These are phyloP conservation scores for Romanogobio albipinnatus DNA, from an alignment of 2,113 vertebrate species.

Conservation along the genomic window DNA sequence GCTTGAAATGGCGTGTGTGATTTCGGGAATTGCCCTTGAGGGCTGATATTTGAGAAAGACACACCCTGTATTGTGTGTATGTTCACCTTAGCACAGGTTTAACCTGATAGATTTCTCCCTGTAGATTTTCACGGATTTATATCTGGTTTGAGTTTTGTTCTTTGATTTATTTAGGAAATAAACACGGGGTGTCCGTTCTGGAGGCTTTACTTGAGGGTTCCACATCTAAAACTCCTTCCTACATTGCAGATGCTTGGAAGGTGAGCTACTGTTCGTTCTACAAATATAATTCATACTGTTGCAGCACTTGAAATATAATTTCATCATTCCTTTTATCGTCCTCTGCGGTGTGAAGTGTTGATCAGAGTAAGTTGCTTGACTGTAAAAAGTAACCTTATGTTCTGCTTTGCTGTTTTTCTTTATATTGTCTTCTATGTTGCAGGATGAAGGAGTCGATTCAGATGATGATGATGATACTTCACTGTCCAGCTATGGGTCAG, in stretches of 20 bases:
- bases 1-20: not conserved
- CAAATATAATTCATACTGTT: not conserved
- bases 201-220: slow-evolving; percentile 1
- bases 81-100: not conserved
- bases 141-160: not conserved
- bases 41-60: slow-evolving; percentile 26
- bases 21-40: slow-evolving; percentile 1
- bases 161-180: slow-evolving; percentile 28
- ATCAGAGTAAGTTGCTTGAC: not conserved
- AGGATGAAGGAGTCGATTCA: slow-evolving; percentile 56
- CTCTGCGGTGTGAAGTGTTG: not conserved
- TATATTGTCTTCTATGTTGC: not conserved
- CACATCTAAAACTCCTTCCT: not conserved
- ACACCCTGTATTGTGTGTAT: slow-evolving; percentile 7
- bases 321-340: not conserved
- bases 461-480: slow-evolving; percentile 52
- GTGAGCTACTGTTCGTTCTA: slow-evolving; percentile 25
- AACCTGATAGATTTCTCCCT: not conserved
- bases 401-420: not conserved
- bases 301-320: not conserved
- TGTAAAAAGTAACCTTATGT: not conserved
- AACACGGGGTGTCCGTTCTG: not conserved
- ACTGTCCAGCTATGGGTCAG: slow-evolving; percentile 58
- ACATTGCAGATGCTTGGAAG: slow-evolving; percentile 44
- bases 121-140: not conserved